Evolutionary conservation across 2,113 vertebrate genomes (phyloP).

Genomic region (Parus major): DNA sequence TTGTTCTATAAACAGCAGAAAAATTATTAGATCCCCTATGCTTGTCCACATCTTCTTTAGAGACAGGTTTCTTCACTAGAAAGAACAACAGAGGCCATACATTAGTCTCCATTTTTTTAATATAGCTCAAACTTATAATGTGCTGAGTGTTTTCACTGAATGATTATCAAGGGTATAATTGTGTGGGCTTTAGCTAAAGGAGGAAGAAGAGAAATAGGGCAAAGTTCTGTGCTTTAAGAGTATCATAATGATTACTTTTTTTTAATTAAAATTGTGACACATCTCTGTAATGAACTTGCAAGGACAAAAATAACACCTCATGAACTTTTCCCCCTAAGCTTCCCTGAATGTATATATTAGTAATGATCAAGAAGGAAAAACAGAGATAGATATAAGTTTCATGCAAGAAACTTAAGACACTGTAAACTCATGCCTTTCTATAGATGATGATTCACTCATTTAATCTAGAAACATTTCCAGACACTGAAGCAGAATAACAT

Average conservation of each 20-base stretch:
- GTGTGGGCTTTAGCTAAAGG: background rate
- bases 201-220: background rate
- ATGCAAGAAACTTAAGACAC: background rate
- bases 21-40: background rate
- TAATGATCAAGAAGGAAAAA: background rate
- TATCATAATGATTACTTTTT: background rate
- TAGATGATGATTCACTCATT: constrained; percentile 5
- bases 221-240: background rate
- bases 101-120: background rate
- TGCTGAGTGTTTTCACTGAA: background rate
- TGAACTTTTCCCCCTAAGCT: background rate
- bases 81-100: background rate
- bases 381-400: fast-evolving
- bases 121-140: background rate
- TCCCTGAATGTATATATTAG: background rate
- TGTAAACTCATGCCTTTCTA: background rate
- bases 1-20: background rate
- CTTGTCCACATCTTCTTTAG: background rate
- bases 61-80: background rate
- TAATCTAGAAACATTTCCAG: background rate
- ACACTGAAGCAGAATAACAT: background rate
- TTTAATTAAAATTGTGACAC: background rate
- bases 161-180: background rate
- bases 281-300: background rate
- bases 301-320: background rate